Base-by-base conservation (phyloP, 1,140 invertebrate species). In the Oncopeltus fasciatus region DNA sequence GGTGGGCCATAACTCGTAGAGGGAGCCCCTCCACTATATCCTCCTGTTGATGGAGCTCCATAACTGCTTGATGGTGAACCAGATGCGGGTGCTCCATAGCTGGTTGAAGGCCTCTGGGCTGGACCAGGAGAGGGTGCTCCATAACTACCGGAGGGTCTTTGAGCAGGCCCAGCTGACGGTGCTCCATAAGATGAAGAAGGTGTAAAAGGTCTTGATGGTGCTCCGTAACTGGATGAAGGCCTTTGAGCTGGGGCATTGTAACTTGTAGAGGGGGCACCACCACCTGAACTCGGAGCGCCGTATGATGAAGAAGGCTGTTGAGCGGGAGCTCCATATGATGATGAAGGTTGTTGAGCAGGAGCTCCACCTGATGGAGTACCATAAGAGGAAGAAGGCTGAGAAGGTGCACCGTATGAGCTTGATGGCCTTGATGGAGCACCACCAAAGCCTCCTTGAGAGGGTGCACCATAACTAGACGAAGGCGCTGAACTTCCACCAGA, bases 401-500 rank as follows among this genome's bases (percentile, higher is more conserved):
- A 60, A 38, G 64, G 64, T 44, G 66, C 59, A n/a, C 65, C 62
- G 49, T 66, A 67, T 56, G 57, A 51, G 5, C 47, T 49, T 0
- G 66, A 67, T 4, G 59, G 62, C 14, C 16, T 28, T 1, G 57
- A 57, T 27, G 18, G 21, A 14, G 18, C 24, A 14, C 49, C 21
- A 24, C 18, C 20, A 9, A 20, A 20, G 11, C 47, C 47, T 2
- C 47, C 47, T 2, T 16, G 24, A 4, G 64, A 33, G 59, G 67
- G 66, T 12, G 66, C 53, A 16, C 66, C 66, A 51, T 68, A 68
- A 33, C 62, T 61, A 2, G 57, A 29, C 8, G 67, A 64, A 62
- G 67, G 67, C 28, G 29, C 12, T 38, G 59, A 3, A 9, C 59
- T 28, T 58, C 26, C 14, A n/a, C n/a, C 26, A 24, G 24, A 14